These are phyloP conservation scores for Jaculus jaculus DNA, from an alignment of 2,113 vertebrate species.

Conservation along the genomic window DNA sequence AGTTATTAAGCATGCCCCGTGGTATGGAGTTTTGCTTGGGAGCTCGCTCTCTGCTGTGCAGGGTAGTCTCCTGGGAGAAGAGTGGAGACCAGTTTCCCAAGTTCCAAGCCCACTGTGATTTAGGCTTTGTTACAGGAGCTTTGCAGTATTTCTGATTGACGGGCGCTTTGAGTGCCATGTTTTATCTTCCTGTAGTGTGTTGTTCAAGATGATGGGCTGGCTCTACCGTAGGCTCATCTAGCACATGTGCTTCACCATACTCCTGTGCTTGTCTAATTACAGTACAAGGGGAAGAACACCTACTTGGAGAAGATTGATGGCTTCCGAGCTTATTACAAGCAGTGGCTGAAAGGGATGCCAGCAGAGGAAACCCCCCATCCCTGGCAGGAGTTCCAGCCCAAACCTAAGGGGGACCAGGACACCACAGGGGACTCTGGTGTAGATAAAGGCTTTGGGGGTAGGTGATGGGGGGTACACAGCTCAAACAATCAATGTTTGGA, in stretches of 20 bases:
- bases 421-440: not conserved
- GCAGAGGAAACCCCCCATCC: slow-evolving; percentile 89
- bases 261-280: slow-evolving; percentile 55
- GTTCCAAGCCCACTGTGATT: not conserved
- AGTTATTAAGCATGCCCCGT: no score
- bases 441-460: not conserved
- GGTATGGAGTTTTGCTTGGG: not conserved
- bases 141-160: not conserved
- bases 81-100: not conserved
- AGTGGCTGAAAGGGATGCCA: slow-evolving; percentile 92
- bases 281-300: slow-evolving; percentile 93
- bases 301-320: slow-evolving; percentile 95
- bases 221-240: not conserved
- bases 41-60: not conserved
- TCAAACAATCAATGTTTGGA: not conserved
- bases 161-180: not conserved
- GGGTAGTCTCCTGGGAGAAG: not conserved
- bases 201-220: not conserved
- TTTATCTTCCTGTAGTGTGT: no score
- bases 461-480: not conserved
- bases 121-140: not conserved
- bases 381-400: slow-evolving; percentile 86
- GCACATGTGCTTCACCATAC: not conserved
- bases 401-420: rapidly evolving
- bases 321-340: slow-evolving; percentile 94